Percentiles rank a stretch among this genome's conserved stretches.
phyloP scores from a whole-genome alignment of 2,797 vertebrate genomes.

The Epinephelus awoara region DNA sequence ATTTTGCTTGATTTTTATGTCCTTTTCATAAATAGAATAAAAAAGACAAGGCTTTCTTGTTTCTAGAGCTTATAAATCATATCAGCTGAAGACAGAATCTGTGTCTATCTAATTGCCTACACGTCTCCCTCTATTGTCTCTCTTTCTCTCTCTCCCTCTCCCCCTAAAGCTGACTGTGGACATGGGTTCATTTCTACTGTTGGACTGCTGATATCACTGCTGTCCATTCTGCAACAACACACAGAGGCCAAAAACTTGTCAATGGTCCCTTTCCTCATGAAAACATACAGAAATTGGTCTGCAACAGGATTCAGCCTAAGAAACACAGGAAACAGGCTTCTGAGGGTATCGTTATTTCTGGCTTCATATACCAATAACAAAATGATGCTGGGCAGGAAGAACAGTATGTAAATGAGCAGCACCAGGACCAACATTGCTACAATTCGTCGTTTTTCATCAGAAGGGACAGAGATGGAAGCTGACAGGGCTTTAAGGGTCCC shows the following conservation, averaged over 20 bases:
- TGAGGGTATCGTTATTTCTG: fast-evolving
- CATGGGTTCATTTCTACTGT: not conserved
- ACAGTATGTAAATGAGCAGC: conserved; percentile 16
- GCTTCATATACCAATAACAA: not conserved
- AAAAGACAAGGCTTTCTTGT: not conserved
- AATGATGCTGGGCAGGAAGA: conserved; percentile 9
- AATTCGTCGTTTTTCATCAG: conserved; percentile 10
- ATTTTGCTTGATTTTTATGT: no score
- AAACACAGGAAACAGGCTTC: fast-evolving
- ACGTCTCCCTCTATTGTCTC: not conserved
- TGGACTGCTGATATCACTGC: not conserved
- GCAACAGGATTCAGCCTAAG: conserved; percentile 13
- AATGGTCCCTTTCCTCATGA: conserved; percentile 12
- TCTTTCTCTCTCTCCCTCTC: not conserved
- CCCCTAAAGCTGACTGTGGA: not conserved
- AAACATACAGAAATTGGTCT: conserved; percentile 18
- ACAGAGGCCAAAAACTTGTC: conserved; percentile 12
- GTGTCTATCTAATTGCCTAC: not conserved
- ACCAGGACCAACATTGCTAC: conserved; percentile 22
- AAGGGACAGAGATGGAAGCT: not conserved
- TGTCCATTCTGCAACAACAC: conserved; percentile 18
- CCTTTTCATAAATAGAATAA: no score
- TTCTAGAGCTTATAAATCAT: not conserved
- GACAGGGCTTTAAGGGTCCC: conserved; percentile 30
- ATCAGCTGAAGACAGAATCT: not conserved